These are phyloP conservation scores for Pteropus alecto DNA, from an alignment of 2,113 vertebrate genomes.

Conservation along the genomic window DNA sequence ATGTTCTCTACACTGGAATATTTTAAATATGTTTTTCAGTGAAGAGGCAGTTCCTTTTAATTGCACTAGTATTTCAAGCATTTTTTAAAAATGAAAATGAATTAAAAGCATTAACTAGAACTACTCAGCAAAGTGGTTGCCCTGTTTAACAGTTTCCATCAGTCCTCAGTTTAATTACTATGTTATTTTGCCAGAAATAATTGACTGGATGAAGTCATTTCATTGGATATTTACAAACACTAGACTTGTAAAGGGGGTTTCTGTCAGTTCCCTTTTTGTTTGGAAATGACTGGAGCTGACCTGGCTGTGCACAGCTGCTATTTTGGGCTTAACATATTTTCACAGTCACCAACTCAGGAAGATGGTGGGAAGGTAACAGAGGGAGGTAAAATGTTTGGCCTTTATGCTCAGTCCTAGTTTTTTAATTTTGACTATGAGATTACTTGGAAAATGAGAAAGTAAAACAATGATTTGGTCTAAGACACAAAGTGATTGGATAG, in stretches of 20 bases:
- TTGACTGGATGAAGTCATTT: slow-evolving; percentile 76
- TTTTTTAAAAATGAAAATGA: slow-evolving; percentile 69
- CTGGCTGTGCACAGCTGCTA: background rate
- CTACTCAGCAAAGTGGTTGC: slow-evolving; percentile 71
- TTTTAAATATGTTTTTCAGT: slow-evolving; percentile 34
- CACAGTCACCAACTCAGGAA: slow-evolving; percentile 40
- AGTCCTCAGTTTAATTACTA: slow-evolving; percentile 75
- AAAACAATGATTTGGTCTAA: background rate
- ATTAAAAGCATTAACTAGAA: slow-evolving; percentile 77
- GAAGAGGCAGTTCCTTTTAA: slow-evolving; percentile 69
- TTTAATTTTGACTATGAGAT: slow-evolving; percentile 13
- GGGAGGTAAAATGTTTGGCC: background rate
- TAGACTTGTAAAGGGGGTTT: slow-evolving; percentile 61
- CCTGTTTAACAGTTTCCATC: slow-evolving; percentile 76
- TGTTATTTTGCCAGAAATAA: slow-evolving; percentile 71
- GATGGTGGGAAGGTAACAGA: background rate
- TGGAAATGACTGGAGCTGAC: background rate
- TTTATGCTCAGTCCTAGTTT: background rate
- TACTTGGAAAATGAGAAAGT: slow-evolving; percentile 20
- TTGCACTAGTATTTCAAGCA: slow-evolving; percentile 68
- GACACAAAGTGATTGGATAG: background rate
- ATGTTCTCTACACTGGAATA: background rate
- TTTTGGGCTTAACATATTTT: slow-evolving; percentile 51
- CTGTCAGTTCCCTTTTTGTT: background rate
- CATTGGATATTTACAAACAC: slow-evolving; percentile 75